Evolutionary conservation across 2,113 vertebrate species (phyloP), one percentile per base, ranked within the genome.

Genomic region (Vombatus ursinus): DNA sequence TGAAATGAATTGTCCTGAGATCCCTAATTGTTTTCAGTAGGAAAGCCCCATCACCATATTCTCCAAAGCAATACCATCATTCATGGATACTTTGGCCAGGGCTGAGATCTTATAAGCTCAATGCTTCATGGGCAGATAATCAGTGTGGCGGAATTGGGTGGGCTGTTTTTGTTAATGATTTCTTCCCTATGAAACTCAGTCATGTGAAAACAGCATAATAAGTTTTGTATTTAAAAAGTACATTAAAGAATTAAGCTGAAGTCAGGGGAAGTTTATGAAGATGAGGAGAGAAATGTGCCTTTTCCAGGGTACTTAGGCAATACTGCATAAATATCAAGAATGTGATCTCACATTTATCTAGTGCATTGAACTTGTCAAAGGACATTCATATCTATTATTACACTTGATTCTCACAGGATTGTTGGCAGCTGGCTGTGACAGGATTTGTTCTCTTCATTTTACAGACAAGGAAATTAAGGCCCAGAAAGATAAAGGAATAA

Each of bases 81-180:
- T 97, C 92, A 93, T 52, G 50, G 53, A 90, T 95, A 97, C 95
- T 97, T 54, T 90, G 53, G 44, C 91, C 92, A 90, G 77, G 48
- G 93, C 91, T 47, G 25, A 97, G 91, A 95, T 47, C n/a, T 5
- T 94, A 77, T 94, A 92, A 94, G n/a, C 93, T 37, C 93, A 54
- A 96, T 57, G 94, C 50, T 91, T 95, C n/a, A 57, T 95, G 23
- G 96, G 94, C 37, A 93, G 68, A 44, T 84, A 84, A 37, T 54
- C 44, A 24, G 31, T 48, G 22, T 49, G 52, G 14, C 90, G 47
- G 61, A 52, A 52, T 84, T 89, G 95, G 7, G 28, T 92, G n/a
- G 44, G 25, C 52, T 89, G 37, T 24, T 28, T 7, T 92, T 19
- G 14, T 61, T 31, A 92, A 24, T 28, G 54, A 51, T 90, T 89